Evolutionary conservation across 2,888 invertebrate genomes (phyloP).

Genomic region (Apodemia duryi): DNA sequence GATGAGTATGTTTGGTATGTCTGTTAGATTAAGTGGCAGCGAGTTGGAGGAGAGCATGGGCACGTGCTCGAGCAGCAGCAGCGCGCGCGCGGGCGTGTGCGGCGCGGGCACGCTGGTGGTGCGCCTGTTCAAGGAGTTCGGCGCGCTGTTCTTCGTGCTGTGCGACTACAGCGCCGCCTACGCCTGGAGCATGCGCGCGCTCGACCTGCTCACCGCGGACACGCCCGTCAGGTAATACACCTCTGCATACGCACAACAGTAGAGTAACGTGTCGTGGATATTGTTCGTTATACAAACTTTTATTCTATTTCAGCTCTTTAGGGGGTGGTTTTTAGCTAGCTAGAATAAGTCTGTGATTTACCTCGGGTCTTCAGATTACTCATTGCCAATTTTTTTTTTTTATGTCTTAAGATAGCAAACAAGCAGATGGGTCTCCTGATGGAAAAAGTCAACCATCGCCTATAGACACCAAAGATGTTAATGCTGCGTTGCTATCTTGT

Average conservation of each 20-base stretch:
- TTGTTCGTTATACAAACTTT: no score
- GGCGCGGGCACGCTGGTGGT: constrained; percentile 76
- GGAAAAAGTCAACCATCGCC: no score
- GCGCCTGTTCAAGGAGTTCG: constrained; percentile 90
- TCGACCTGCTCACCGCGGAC: constrained; percentile 81
- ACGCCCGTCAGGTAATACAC: constrained; percentile 79
- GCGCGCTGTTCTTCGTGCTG: constrained; percentile 88
- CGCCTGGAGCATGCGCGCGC: constrained; percentile 85
- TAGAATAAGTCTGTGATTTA: no score
- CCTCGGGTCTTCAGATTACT: no score
- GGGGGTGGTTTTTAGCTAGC: no score
- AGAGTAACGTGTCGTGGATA: no score
- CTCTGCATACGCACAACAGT: background rate
- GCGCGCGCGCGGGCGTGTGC: constrained; percentile 36
- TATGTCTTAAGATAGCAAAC: no score
- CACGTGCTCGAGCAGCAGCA: constrained; percentile 23
- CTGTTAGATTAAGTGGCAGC: background rate
- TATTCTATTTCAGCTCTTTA: no score
- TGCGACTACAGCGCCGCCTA: constrained; percentile 92
- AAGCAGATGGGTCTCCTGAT: no score
- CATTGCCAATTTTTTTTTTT: no score
- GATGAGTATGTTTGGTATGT: background rate
- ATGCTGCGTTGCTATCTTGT: no score
- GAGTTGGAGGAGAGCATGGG: background rate
- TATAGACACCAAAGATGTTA: no score